A percentile compares a stretch with the other conserved stretches of the same genome.
Conservation (phyloP, 1,140 invertebrate species). For the Rhyacophila brunnea region DNA sequence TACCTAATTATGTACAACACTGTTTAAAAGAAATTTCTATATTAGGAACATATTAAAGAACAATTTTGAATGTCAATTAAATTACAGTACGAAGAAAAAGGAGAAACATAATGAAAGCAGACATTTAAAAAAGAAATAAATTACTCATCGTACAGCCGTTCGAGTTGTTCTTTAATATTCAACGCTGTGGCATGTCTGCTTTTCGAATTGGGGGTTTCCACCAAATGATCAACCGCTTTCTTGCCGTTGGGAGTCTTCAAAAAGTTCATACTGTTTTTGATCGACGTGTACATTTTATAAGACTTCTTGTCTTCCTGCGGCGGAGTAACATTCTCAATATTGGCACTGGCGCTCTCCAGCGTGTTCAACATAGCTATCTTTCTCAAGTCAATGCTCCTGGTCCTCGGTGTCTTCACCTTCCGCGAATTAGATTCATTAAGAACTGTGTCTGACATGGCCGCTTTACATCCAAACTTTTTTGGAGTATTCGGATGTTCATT, state of each 20-base stretch:
- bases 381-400: too few species aligned
- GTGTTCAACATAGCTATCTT: too few species aligned
- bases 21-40: too few species aligned
- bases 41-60: too few species aligned
- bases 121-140: neutral
- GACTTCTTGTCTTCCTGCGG: slow-evolving; percentile 12
- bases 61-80: too few species aligned
- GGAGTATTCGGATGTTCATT: too few species aligned
- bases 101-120: neutral
- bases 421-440: too few species aligned
- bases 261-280: slow-evolving; percentile 24
- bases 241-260: slow-evolving; percentile 24
- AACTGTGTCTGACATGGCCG: too few species aligned
- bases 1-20: too few species aligned
- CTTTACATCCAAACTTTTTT: too few species aligned
- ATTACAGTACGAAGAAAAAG: too few species aligned
- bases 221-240: neutral
- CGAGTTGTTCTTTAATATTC: slow-evolving; percentile 27
- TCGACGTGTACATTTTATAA: slow-evolving; percentile 11
- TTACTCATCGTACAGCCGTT: slow-evolving; percentile 19
- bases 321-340: neutral
- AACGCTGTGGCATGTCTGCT: slow-evolving; percentile 10
- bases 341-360: neutral
- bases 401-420: too few species aligned
- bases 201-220: slow-evolving; percentile 26